phyloP scores from a whole-genome alignment of 2,888 invertebrate genomes.

The Drosophila stalkeri region DNA sequence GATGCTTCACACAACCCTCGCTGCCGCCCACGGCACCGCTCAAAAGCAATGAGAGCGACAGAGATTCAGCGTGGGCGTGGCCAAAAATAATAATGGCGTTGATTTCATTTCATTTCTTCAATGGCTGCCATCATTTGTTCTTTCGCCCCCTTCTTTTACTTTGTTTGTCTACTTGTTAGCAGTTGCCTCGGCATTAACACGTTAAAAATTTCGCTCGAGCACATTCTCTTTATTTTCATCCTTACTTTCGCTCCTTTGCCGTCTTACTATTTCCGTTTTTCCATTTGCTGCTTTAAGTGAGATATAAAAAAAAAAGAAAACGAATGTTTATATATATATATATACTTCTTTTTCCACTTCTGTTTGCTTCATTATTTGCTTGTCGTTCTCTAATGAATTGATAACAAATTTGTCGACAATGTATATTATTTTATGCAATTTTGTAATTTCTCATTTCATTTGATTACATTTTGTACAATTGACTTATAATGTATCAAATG shows the following conservation, averaged over 20 bases:
- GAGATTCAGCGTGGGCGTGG: slow-evolving; percentile 15
- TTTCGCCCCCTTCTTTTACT: slow-evolving; percentile 24
- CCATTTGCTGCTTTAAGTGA: slow-evolving; percentile 37
- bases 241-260: neutral
- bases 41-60: slow-evolving; percentile 11
- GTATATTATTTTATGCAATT: neutral
- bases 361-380: slow-evolving; percentile 52
- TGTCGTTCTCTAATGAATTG: slow-evolving; percentile 58
- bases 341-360: neutral
- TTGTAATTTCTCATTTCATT: neutral
- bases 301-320: slow-evolving; percentile 50
- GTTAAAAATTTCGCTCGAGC: slow-evolving; percentile 58
- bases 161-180: slow-evolving; percentile 74
- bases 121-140: slow-evolving; percentile 50
- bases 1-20: neutral
- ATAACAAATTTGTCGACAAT: slow-evolving; percentile 8
- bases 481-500: neutral
- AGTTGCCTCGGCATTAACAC: slow-evolving; percentile 67
- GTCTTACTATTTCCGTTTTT: slow-evolving; percentile 48
- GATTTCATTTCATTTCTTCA: slow-evolving; percentile 70
- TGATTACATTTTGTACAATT: neutral
- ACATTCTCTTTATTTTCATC: slow-evolving; percentile 13
- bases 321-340: too few relatives aligned
- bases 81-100: slow-evolving; percentile 73
- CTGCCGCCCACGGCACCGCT: neutral